Percentiles rank a stretch among this genome's conserved stretches.
Conservation (phyloP, 2,113 vertebrate species). For the Pholis gunnellus region DNA sequence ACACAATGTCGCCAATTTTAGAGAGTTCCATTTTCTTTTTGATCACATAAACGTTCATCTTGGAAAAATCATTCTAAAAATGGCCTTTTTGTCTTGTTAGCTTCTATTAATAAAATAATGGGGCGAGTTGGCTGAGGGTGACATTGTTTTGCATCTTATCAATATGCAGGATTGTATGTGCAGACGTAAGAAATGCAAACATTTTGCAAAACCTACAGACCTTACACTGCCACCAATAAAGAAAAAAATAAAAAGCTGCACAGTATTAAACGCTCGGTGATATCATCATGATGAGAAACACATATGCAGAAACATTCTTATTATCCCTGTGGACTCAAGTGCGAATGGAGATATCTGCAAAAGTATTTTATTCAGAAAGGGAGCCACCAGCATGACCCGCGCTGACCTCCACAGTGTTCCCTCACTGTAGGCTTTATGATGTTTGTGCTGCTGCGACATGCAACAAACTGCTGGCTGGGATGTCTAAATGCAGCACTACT, state of each 20-base stretch:
- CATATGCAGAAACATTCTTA: conserved; percentile 56
- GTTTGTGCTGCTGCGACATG: neutral
- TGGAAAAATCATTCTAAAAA: too few relatives aligned
- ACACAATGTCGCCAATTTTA: too few relatives aligned
- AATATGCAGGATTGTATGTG: too few relatives aligned
- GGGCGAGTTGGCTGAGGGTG: too few relatives aligned
- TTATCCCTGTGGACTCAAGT: conserved; percentile 26
- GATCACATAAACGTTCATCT: too few relatives aligned
- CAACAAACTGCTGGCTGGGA: neutral
- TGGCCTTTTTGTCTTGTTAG: too few relatives aligned
- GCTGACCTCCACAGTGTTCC: neutral
- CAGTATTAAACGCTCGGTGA: conserved; percentile 32
- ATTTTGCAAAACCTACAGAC: neutral
- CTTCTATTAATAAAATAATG: too few relatives aligned
- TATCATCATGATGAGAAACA: conserved; percentile 51
- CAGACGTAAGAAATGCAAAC: too few relatives aligned
- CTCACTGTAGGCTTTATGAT: neutral
- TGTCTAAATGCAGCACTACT: neutral
- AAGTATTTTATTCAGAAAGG: conserved; percentile 36
- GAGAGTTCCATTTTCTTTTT: too few relatives aligned
- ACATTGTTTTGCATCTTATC: too few relatives aligned
- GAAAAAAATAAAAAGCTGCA: neutral
- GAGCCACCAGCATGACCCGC: neutral
- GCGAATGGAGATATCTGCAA: conserved; percentile 38
- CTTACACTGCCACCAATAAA: neutral